Conservation (phyloP, 1,140 invertebrate genomes). For the Saxidomus purpurata region DNA sequence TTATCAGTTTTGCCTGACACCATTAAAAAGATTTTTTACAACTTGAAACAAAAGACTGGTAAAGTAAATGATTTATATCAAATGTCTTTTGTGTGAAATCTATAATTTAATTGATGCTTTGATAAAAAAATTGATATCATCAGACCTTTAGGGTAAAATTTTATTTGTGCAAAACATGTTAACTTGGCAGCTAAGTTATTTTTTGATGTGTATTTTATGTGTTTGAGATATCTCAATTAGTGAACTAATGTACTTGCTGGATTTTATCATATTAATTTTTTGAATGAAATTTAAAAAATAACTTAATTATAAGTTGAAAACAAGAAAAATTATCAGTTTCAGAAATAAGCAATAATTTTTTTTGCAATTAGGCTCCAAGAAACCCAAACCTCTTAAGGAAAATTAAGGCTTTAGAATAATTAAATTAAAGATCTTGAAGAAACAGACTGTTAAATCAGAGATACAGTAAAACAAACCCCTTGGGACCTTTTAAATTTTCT, state of each 20-base stretch:
- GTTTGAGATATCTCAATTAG: background rate
- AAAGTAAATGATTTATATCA: constrained; percentile 13
- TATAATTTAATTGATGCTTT: constrained; percentile 4
- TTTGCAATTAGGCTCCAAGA: too few species aligned
- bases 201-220: background rate
- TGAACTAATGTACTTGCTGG: background rate
- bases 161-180: background rate
- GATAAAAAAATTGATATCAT: constrained; percentile 4
- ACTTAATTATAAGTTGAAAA: too few species aligned
- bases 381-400: too few species aligned
- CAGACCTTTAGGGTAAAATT: background rate
- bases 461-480: too few species aligned
- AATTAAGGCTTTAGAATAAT: too few species aligned
- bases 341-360: too few species aligned
- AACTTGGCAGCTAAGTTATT: constrained; percentile 5
- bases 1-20: constrained; percentile 19
- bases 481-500: too few species aligned
- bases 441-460: too few species aligned
- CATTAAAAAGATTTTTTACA: constrained; percentile 5
- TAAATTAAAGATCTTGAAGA: too few species aligned
- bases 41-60: constrained; percentile 21
- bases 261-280: too few species aligned
- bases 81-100: constrained; percentile 18
- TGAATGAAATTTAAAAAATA: too few species aligned
- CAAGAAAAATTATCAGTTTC: too few species aligned